Percentiles rank a stretch among this genome's conserved stretches.
Evolutionary conservation across 2,888 invertebrate species (phyloP).

Genomic region (Dendrolimus houi): DNA sequence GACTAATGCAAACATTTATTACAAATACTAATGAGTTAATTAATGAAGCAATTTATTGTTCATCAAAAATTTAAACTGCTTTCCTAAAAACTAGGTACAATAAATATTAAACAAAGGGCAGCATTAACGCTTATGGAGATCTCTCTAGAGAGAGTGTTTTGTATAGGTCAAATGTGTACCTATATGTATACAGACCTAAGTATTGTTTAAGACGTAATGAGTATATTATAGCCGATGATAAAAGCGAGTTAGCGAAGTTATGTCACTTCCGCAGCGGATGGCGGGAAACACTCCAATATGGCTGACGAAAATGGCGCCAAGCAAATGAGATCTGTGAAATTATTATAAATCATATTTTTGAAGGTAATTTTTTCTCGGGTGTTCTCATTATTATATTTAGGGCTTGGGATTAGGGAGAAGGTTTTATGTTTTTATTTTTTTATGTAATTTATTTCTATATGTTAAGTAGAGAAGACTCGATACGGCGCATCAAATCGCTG

Average conservation of each 20-base stretch:
- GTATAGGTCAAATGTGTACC: background rate
- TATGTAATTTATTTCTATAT: too few relatives aligned
- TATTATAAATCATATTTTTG: background rate
- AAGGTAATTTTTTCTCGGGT: background rate
- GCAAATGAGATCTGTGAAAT: background rate
- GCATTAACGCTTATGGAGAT: too few relatives aligned
- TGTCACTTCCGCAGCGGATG: constrained; percentile 9
- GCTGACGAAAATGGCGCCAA: constrained; percentile 7
- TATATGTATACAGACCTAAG: background rate
- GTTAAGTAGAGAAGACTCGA: too few relatives aligned
- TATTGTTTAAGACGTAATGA: background rate
- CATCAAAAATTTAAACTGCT: too few relatives aligned
- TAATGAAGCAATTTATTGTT: too few relatives aligned
- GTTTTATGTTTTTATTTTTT: too few relatives aligned
- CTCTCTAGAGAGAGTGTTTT: too few relatives aligned
- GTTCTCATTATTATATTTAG: background rate
- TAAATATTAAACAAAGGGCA: too few relatives aligned
- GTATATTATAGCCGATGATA: background rate
- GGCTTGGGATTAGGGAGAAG: background rate
- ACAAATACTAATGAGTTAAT: too few relatives aligned
- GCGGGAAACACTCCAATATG: constrained; percentile 12
- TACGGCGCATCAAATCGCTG: too few relatives aligned
- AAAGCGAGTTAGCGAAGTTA: constrained; percentile 2
- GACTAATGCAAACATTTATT: too few relatives aligned
- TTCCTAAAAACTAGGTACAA: too few relatives aligned